Evolutionary conservation across 30 jellyfish, hydroid and myxozoan species (phyloP).

Genomic region (Chrysaora quinquecirrha): DNA sequence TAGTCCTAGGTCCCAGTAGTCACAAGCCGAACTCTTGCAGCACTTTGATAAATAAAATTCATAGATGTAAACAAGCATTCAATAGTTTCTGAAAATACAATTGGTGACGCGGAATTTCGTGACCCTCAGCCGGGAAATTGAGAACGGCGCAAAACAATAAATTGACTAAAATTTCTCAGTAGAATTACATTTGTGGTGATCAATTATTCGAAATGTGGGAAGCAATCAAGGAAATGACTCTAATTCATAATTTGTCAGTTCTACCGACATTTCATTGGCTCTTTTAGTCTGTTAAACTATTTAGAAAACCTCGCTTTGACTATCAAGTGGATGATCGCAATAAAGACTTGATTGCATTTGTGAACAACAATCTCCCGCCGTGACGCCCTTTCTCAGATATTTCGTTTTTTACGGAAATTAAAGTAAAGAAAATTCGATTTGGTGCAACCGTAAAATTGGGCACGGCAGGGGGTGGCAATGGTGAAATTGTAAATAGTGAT

Average conservation of each 20-base stretch:
- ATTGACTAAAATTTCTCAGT: conserved; percentile 12
- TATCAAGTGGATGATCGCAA: conserved; percentile 32
- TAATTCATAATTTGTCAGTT: conserved; percentile 19
- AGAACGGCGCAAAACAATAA: conserved; percentile 13
- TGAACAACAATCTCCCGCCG: conserved; percentile 57
- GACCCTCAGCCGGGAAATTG: conserved; percentile 60
- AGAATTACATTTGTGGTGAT: conserved; percentile 60
- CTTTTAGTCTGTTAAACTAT: conserved; percentile 17
- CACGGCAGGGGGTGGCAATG: conserved; percentile 46
- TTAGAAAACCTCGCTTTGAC: conserved; percentile 9
- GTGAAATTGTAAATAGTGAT: conserved; percentile 1
- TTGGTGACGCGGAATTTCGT: conserved; percentile 24
- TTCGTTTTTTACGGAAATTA: conserved; percentile 63
- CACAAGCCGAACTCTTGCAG: too few species aligned
- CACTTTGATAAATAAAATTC: too few species aligned
- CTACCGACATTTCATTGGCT: conserved; percentile 49
- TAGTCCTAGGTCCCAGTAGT: too few species aligned
- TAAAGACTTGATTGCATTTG: conserved; percentile 29
- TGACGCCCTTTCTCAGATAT: conserved; percentile 47
- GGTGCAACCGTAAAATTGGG: conserved; percentile 16
- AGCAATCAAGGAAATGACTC: conserved; percentile 68
- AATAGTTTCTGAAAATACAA: neutral
- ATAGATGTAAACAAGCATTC: neutral
- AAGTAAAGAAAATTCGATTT: conserved; percentile 49
- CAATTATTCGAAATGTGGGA: conserved; percentile 58